A percentile compares a stretch with the other conserved stretches of the same genome.
These are phyloP conservation scores for Mesorhabditis spiculigera DNA, from an alignment of 2,888 invertebrate genomes.

Conservation along the genomic window DNA sequence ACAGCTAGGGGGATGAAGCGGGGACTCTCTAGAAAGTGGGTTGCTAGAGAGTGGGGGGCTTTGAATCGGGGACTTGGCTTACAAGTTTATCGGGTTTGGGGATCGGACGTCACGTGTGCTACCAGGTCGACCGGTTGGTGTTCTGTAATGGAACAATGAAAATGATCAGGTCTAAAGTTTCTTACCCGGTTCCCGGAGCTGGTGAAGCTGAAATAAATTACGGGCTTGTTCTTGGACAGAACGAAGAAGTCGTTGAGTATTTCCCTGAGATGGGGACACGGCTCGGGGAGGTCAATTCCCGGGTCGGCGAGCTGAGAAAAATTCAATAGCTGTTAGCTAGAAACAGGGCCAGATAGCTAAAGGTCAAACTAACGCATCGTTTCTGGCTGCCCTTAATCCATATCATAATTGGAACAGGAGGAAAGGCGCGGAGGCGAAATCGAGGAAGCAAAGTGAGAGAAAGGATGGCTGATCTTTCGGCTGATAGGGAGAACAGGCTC, in stretches of 20 bases:
- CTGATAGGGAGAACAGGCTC: too few relatives aligned
- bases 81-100: conserved; percentile 4
- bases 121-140: background rate
- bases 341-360: too few relatives aligned
- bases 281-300: conserved; percentile 30
- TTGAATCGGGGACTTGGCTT: background rate
- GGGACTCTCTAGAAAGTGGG: too few relatives aligned
- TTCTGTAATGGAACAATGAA: background rate
- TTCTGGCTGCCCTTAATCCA: too few relatives aligned
- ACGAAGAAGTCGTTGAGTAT: conserved; percentile 44
- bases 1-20: too few relatives aligned
- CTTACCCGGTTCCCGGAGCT: conserved; percentile 3
- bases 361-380: too few relatives aligned
- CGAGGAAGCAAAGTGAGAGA: too few relatives aligned
- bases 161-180: background rate
- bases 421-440: too few relatives aligned
- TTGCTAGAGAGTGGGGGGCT: background rate
- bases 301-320: conserved; percentile 34
- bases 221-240: conserved; percentile 20
- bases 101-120: background rate
- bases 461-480: too few relatives aligned
- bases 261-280: conserved; percentile 40
- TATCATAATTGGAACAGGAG: too few relatives aligned
- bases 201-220: background rate
- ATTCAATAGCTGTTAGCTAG: background rate